Conservation (phyloP, 1,140 invertebrate species). For the Aphaenogaster floridana region DNA sequence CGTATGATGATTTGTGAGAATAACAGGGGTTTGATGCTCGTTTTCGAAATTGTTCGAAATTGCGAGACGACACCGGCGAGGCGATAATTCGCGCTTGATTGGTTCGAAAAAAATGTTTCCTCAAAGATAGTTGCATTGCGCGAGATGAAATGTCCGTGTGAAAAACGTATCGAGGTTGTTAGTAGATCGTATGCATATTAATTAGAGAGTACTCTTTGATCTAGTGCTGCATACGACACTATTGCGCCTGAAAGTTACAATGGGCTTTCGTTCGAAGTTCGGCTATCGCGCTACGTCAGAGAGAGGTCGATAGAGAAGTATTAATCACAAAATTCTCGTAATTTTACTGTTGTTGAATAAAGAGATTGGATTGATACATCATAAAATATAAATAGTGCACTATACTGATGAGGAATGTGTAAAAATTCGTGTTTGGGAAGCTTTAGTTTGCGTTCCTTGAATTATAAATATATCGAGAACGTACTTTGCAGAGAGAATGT, state of each 20-base stretch:
- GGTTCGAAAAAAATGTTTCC: slow-evolving; percentile 28
- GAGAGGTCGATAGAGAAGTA: neutral
- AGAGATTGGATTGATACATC: neutral
- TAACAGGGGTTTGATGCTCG: slow-evolving; percentile 3
- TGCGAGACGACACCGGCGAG: neutral
- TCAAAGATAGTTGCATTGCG: slow-evolving; percentile 44
- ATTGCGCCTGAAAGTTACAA: slow-evolving; percentile 45
- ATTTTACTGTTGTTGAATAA: neutral
- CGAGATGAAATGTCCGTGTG: slow-evolving; percentile 22
- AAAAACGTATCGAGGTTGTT: slow-evolving; percentile 32
- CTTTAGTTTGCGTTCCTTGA: neutral
- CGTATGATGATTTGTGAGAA: neutral
- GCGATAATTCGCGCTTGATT: slow-evolving; percentile 9
- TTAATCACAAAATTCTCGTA: slow-evolving; percentile 23
- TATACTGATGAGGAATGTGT: neutral
- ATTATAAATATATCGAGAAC: neutral
- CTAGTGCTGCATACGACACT: neutral
- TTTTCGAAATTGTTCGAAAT: slow-evolving; percentile 22
- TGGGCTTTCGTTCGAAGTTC: slow-evolving; percentile 26
- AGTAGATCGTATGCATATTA: slow-evolving; percentile 52
- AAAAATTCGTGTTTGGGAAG: neutral
- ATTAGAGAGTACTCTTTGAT: slow-evolving; percentile 53
- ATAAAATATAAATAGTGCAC: neutral
- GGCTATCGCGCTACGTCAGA: neutral
- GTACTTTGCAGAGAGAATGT: neutral